phyloP scores from a whole-genome alignment of 2,113 vertebrate genomes.

The Bolborhynchus lineola region DNA sequence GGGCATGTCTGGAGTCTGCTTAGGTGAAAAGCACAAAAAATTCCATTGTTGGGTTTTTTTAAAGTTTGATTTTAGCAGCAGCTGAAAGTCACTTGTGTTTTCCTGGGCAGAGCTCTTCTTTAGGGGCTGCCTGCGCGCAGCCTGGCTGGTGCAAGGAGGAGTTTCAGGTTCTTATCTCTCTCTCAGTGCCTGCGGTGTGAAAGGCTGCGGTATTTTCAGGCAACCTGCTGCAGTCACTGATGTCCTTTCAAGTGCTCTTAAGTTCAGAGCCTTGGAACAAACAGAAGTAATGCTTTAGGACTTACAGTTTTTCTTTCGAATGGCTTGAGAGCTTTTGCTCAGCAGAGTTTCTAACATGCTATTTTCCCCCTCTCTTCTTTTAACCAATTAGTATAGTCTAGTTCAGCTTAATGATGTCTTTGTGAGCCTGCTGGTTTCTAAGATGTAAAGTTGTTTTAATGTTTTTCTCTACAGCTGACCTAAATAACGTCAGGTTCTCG shows the following conservation, averaged over 20 bases:
- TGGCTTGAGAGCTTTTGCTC: neutral
- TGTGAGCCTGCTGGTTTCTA: neutral
- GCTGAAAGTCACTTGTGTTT: neutral
- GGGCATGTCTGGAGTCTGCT: neutral
- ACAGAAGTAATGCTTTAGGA: neutral
- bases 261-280: conserved; percentile 3
- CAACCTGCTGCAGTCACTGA: neutral
- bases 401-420: neutral
- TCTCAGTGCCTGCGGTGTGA: neutral
- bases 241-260: neutral
- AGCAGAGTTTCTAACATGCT: neutral
- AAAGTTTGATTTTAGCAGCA: neutral
- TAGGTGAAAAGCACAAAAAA: neutral
- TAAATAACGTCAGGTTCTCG: conserved; percentile 98
- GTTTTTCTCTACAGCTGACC: conserved; percentile 78
- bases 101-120: neutral
- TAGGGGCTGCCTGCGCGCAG: neutral
- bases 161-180: neutral
- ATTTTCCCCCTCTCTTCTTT: neutral
- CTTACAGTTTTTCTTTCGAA: neutral
- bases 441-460: conserved; percentile 11
- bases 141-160: neutral
- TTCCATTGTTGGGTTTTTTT: neutral
- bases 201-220: neutral
- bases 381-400: neutral